phyloP scores from a whole-genome alignment of 2,113 vertebrate genomes.

The Tringa solitaria region DNA sequence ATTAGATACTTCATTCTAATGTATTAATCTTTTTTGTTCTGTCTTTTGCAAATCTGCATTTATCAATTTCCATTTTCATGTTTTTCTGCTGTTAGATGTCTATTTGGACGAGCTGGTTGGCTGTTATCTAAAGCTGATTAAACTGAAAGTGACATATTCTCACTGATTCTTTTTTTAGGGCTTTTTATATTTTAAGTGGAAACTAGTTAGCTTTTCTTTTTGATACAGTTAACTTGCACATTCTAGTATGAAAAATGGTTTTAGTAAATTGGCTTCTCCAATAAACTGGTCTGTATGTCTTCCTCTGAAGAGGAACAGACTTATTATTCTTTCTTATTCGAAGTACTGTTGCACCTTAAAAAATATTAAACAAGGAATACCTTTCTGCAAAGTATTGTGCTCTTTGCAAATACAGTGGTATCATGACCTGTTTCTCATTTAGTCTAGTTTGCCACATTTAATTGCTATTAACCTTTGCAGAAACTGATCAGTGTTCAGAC shows the following conservation, averaged over 20 bases:
- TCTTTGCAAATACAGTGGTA: constrained; percentile 80
- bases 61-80: not conserved
- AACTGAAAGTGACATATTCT: not conserved
- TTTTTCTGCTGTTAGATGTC: not conserved
- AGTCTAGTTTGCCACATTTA: constrained; percentile 86
- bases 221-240: not conserved
- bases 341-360: constrained; percentile 29
- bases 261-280: constrained; percentile 15
- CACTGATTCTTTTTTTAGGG: not conserved
- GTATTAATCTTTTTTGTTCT: not conserved
- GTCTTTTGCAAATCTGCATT: not conserved
- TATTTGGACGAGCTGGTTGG: not conserved
- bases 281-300: not conserved
- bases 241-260: not conserved
- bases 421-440: constrained; percentile 85
- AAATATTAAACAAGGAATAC: constrained; percentile 69
- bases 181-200: not conserved
- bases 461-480: constrained; percentile 90
- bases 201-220: not conserved
- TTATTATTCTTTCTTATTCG: constrained; percentile 22
- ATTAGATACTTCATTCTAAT: not conserved
- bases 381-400: constrained; percentile 69
- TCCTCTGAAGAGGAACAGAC: constrained; percentile 12
- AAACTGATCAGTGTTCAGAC: constrained; percentile 84
- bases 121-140: not conserved